phyloP scores from a whole-genome alignment of 2,888 invertebrate genomes.

The Macaria liturata region DNA sequence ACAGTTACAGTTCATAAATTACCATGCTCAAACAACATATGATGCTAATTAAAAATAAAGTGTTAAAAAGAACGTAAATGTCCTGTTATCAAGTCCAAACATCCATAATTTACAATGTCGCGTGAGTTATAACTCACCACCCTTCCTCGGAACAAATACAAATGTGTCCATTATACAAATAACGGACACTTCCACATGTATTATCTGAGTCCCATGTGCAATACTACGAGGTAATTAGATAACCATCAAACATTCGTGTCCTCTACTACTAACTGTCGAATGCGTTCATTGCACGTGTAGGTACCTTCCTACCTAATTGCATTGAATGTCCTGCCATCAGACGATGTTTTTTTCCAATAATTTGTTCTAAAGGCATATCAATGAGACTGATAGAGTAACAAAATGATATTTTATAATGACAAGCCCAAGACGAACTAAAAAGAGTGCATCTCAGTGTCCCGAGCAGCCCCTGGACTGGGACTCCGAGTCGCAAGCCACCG shows the following conservation, averaged over 20 bases:
- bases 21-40: too few species aligned
- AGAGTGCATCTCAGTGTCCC: conserved; percentile 65
- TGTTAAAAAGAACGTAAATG: too few species aligned
- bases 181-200: conserved; percentile 52
- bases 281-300: conserved; percentile 27
- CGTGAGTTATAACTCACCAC: conserved; percentile 39
- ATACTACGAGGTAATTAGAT: conserved; percentile 75
- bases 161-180: conserved; percentile 65
- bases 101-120: conserved; percentile 26
- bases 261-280: conserved; percentile 62
- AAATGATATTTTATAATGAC: conserved; percentile 76
- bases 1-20: too few species aligned
- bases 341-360: conserved; percentile 49
- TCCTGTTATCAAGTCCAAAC: too few species aligned
- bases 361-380: conserved; percentile 26
- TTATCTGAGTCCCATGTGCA: conserved; percentile 61
- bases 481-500: conserved; percentile 87
- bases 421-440: conserved; percentile 78
- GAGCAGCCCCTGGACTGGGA: conserved; percentile 86
- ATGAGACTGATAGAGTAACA: conserved; percentile 45
- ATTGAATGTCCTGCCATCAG: conserved; percentile 35
- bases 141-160: conserved; percentile 53
- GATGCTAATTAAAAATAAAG: too few species aligned
- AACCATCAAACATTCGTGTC: conserved; percentile 72
- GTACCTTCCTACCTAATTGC: conserved; percentile 32